Evolutionary conservation across 2,888 invertebrate genomes (phyloP), one percentile per base, ranked within the genome.

Genomic region (Drosophila birchii): DNA sequence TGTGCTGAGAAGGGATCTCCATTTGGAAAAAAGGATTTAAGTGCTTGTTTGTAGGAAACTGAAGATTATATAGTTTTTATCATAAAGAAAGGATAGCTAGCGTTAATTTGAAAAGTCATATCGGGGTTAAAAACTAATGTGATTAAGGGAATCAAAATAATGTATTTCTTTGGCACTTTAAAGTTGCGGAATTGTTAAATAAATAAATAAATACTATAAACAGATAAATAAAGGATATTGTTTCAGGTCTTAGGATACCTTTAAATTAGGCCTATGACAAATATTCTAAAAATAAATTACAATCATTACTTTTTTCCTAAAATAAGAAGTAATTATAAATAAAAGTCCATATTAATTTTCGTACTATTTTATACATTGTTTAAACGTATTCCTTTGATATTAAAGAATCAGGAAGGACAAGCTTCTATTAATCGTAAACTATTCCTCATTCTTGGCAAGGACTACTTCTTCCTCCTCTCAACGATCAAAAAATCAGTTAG

Each of bases 401-500:
- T 8, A 7, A 5, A 16, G 2, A 16, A 39, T 8, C 23, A 0
- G 2, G 3, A 44, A 14, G 16, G 0, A 0, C 0, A 9, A 23
- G 23, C 23, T 14, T 16, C 6, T 23, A 20, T 18, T 23, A 23
- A 12, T 20, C 11, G 4, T n/a, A 18, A 41, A 11, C 20, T 43
- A 20, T 6, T 8, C 26, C 12, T 51, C 14, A 32, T 38, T 23
- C 26, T 16, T 18, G 16, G 6, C 20, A 36, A 8, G 16, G 1
- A 34, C 36, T 61, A 41, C 58, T 36, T 34, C 36, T 11, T 23
- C 20, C 20, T 36, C 29, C 49, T 69, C 39, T 49, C 20, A 49
- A 16, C n/a, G 12, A 49, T 23, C 56, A 34, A 16, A 20, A 23
- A 41, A 68, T 69, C 68, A 68, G 41, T 69, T 49, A 68, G 68